Evolutionary conservation across 23 tunicate species (phyloP).

Genomic region (Trididemnum nubilum): DNA sequence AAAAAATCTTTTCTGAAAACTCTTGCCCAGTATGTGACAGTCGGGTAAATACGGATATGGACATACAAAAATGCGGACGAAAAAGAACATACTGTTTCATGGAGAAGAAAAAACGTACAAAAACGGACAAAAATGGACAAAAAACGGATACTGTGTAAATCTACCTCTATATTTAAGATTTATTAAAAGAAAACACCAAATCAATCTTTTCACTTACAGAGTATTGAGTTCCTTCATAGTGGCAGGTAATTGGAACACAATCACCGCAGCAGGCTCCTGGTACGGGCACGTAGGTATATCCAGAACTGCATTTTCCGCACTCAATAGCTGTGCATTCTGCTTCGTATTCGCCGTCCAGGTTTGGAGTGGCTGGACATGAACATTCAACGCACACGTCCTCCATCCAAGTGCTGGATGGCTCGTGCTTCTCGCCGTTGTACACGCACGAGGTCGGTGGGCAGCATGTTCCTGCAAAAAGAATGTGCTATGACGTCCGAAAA

Average conservation of each 20-base stretch:
- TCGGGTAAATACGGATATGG: no score
- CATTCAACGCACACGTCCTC: conserved; percentile 93
- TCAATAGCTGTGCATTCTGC: conserved; percentile 81
- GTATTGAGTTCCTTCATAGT: conserved; percentile 72
- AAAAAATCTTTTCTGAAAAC: no score
- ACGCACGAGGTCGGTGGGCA: conserved; percentile 71
- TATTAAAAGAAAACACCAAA: no score
- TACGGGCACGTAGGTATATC: conserved; percentile 93
- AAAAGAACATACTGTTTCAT: no score
- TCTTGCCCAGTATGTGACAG: no score
- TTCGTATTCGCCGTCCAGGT: conserved; percentile 66
- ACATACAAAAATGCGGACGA: no score
- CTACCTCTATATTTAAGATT: no score
- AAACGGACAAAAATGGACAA: no score
- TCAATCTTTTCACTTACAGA: no score
- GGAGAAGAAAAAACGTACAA: no score
- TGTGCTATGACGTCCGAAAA: neutral
- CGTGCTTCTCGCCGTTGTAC: conserved; percentile 77
- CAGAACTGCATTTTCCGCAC: conserved; percentile 91
- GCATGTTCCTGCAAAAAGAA: conserved; percentile 69
- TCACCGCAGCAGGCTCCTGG: conserved; percentile 98
- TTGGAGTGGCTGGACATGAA: conserved; percentile 62
- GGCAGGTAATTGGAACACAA: conserved; percentile 92
- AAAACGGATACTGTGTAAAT: no score
- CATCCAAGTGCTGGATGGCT: conserved; percentile 77